Conservation (phyloP, 2,888 invertebrate genomes). For the Strigamia crassipes region DNA sequence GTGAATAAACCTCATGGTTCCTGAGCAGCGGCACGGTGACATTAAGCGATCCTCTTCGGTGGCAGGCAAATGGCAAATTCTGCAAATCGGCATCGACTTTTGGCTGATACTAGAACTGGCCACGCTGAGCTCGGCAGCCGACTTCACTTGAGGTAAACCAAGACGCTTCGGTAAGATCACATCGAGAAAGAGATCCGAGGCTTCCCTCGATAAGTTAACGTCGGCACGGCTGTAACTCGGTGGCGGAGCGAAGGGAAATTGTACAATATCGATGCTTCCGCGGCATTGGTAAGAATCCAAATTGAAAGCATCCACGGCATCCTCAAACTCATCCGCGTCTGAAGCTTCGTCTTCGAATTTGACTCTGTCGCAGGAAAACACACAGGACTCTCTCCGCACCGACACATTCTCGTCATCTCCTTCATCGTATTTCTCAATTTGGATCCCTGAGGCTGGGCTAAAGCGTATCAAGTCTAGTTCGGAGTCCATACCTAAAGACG, state of each 20-base stretch:
- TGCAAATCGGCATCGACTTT: slow-evolving; percentile 58
- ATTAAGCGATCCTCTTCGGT: slow-evolving; percentile 59
- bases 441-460: slow-evolving; percentile 6
- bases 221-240: neutral
- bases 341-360: slow-evolving; percentile 4
- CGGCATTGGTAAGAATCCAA: neutral
- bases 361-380: slow-evolving; percentile 11
- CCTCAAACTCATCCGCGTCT: neutral
- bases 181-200: slow-evolving; percentile 45
- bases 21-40: slow-evolving; percentile 64
- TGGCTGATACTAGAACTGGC: slow-evolving; percentile 47
- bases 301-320: neutral
- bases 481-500: neutral
- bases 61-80: slow-evolving; percentile 62
- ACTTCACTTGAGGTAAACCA: slow-evolving; percentile 46
- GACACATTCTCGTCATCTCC: neutral
- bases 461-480: slow-evolving; percentile 44
- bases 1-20: slow-evolving; percentile 64
- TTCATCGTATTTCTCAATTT: neutral
- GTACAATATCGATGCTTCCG: neutral
- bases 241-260: neutral
- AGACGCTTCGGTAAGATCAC: slow-evolving; percentile 39
- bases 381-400: neutral
- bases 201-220: slow-evolving; percentile 9
- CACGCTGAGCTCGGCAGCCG: slow-evolving; percentile 46